phyloP scores from a whole-genome alignment of 1,140 invertebrate genomes.

The Oncopodura yosiiana region DNA sequence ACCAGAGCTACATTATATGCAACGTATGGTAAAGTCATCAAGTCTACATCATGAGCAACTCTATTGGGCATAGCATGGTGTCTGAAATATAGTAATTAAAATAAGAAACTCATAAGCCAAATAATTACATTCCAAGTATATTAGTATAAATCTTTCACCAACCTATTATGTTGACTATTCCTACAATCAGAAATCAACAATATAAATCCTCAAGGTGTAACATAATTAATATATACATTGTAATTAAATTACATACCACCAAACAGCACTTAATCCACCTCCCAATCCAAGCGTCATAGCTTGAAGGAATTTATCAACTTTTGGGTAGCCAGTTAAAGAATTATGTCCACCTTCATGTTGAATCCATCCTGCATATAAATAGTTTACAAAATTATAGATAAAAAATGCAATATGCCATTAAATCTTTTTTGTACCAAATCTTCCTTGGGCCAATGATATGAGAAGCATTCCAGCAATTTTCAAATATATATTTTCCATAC shows the following conservation, averaged over 20 bases:
- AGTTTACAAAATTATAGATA: neutral
- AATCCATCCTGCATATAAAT: neutral
- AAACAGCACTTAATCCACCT: neutral
- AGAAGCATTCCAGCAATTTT: neutral
- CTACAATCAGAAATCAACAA: neutral
- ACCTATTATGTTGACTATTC: neutral
- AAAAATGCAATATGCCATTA: neutral
- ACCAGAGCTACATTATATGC: slow-evolving; percentile 9
- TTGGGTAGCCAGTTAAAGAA: slow-evolving; percentile 10
- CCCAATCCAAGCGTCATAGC: neutral
- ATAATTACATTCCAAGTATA: neutral
- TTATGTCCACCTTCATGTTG: slow-evolving; percentile 13
- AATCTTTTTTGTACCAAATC: neutral
- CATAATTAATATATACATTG: neutral
- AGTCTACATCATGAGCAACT: slow-evolving; percentile 9
- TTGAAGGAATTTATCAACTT: slow-evolving; percentile 13
- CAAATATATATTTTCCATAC: neutral
- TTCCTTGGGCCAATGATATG: neutral
- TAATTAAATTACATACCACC: neutral
- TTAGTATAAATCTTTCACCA: neutral
- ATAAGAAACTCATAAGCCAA: no score
- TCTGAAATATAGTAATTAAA: neutral
- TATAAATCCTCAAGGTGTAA: neutral
- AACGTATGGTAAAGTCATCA: slow-evolving; percentile 7
- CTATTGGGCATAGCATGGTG: slow-evolving; percentile 22